Percentiles rank a stretch among this genome's conserved stretches.
phyloP scores from a whole-genome alignment of 2,797 vertebrate genomes.

The Chlorospingus semifuscus region DNA sequence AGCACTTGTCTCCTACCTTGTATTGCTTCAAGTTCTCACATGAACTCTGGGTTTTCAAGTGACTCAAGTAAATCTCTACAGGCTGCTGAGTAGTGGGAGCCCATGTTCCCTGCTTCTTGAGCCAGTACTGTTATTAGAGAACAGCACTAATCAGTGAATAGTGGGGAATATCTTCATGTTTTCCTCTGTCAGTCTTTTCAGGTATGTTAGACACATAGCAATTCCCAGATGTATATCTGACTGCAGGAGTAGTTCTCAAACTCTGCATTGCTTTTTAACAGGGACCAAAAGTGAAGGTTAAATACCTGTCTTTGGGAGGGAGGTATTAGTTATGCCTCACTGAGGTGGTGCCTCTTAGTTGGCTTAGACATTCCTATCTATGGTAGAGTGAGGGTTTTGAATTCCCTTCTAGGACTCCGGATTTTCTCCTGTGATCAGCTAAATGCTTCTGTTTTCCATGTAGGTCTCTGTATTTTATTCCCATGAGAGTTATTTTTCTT shows the following conservation, averaged over 20 bases:
- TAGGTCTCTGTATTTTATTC: not conserved
- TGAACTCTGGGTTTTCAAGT: not conserved
- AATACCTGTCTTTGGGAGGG: not conserved
- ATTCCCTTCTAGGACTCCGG: not conserved
- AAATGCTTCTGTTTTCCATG: not conserved
- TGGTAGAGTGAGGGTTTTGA: not conserved
- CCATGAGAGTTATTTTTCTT: not conserved
- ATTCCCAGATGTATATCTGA: not conserved
- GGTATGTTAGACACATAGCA: accelerated
- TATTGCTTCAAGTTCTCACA: not conserved
- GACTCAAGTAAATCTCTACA: not conserved
- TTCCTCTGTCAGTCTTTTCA: not conserved
- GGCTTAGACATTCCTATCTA: not conserved
- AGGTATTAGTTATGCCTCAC: not conserved
- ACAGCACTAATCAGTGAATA: accelerated
- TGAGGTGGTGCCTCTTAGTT: not conserved
- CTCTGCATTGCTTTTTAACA: not conserved
- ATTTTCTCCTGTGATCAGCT: not conserved
- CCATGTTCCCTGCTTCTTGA: not conserved
- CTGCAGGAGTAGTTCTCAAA: not conserved
- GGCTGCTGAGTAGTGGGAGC: not conserved
- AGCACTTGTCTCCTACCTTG: not conserved
- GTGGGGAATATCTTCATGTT: not conserved
- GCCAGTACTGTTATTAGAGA: not conserved
- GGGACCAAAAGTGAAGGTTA: not conserved